Evolutionary conservation across 2,888 invertebrate species (phyloP).

Genomic region (Chymomyza caudatula): DNA sequence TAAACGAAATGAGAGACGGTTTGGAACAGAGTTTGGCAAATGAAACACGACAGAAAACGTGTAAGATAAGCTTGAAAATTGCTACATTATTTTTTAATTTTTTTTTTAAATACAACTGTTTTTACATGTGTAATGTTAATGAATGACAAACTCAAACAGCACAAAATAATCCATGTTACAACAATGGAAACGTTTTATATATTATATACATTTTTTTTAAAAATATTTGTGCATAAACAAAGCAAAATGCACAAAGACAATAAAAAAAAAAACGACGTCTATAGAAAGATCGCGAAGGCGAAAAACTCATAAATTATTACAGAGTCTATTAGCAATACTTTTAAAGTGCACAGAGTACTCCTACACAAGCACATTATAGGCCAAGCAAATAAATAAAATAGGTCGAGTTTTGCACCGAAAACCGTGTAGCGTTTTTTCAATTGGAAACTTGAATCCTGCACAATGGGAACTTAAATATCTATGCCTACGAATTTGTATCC

Average conservation of each 20-base stretch:
- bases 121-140: not conserved
- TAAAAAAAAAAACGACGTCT: not conserved
- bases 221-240: conserved; percentile 1
- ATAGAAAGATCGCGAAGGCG: conserved; percentile 19
- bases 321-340: conserved; percentile 9
- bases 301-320: conserved; percentile 53
- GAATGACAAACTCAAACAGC: not conserved
- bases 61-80: not conserved
- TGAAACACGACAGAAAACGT: not conserved
- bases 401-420: not conserved
- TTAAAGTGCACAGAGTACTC: conserved; percentile 10
- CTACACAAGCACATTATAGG: conserved; percentile 3
- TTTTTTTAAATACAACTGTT: not conserved
- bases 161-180: not conserved
- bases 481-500: too few relatives aligned
- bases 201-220: not conserved
- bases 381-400: not conserved
- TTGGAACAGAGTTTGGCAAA: not conserved
- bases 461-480: too few relatives aligned
- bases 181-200: not conserved
- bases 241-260: not conserved
- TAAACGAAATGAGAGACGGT: not conserved
- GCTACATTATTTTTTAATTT: not conserved
- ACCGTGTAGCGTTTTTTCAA: too few relatives aligned
- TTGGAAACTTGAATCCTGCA: too few relatives aligned